Conservation (phyloP, 2,888 invertebrate species). For the Spodoptera littoralis region DNA sequence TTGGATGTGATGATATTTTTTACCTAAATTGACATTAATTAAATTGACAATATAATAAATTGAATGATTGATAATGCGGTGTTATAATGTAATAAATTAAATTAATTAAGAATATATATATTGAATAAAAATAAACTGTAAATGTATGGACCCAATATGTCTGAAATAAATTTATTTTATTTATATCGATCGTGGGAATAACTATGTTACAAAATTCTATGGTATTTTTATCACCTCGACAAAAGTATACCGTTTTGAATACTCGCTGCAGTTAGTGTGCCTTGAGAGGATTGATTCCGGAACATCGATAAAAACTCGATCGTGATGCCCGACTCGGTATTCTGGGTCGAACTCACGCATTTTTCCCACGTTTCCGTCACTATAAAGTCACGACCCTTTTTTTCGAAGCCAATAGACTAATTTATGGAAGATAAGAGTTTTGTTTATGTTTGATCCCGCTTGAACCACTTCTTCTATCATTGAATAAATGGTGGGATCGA, state of each 20-base stretch:
- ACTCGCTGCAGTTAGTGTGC: conserved; percentile 32
- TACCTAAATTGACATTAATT: no score
- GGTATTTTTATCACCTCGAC: conserved; percentile 32
- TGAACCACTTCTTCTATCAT: conserved; percentile 15
- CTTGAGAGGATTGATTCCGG: conserved; percentile 58
- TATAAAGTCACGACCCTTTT: conserved; percentile 71
- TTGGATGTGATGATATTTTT: no score
- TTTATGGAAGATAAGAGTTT: conserved; percentile 55
- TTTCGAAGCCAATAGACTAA: conserved; percentile 50
- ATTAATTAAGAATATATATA: no score
- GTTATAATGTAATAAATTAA: no score
- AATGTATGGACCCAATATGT: no score
- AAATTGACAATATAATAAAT: no score
- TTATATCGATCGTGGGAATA: conserved; percentile 50
- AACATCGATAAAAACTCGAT: conserved; percentile 74
- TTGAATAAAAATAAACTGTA: no score
- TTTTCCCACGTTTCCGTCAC: conserved; percentile 77
- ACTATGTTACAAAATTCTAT: conserved; percentile 23
- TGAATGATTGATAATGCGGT: no score
- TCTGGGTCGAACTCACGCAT: conserved; percentile 66
- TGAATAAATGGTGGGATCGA: conserved; percentile 7
- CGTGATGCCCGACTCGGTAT: conserved; percentile 65
- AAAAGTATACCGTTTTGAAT: conserved; percentile 37
- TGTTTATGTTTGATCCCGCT: conserved; percentile 30
- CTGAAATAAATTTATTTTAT: no score